Conservation (phyloP, 2,113 vertebrate species). For the Cebus imitator region DNA sequence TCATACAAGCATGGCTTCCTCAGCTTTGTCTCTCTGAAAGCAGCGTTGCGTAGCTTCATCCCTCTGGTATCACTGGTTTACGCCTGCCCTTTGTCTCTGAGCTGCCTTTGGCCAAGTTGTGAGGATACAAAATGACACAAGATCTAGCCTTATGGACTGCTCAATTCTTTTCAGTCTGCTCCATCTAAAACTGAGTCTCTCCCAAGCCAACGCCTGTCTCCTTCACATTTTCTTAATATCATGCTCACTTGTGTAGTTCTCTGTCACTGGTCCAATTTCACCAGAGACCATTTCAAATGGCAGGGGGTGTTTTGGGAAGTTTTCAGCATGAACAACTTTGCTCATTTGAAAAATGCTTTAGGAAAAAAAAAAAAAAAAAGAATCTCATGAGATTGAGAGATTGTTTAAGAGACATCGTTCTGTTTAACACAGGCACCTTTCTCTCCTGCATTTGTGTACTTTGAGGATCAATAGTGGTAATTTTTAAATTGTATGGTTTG, state of each 20-base stretch:
- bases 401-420: neutral
- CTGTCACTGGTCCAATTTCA: neutral
- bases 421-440: rapidly evolving
- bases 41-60: rapidly evolving
- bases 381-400: neutral
- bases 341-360: neutral
- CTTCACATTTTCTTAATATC: neutral
- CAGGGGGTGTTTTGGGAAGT: neutral
- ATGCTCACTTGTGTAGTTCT: rapidly evolving
- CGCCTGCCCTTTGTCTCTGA: rapidly evolving
- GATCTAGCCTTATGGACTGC: no score
- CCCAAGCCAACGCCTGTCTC: rapidly evolving
- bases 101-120: rapidly evolving
- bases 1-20: neutral
- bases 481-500: neutral
- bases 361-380: neutral
- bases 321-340: neutral
- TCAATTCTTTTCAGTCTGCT: neutral
- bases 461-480: neutral
- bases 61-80: no score
- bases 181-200: neutral
- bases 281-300: neutral
- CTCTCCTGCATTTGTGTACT: neutral
- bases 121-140: rapidly evolving
- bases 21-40: no score